Base-by-base conservation (phyloP, 2,113 vertebrate species). In the Trichechus manatus region DNA sequence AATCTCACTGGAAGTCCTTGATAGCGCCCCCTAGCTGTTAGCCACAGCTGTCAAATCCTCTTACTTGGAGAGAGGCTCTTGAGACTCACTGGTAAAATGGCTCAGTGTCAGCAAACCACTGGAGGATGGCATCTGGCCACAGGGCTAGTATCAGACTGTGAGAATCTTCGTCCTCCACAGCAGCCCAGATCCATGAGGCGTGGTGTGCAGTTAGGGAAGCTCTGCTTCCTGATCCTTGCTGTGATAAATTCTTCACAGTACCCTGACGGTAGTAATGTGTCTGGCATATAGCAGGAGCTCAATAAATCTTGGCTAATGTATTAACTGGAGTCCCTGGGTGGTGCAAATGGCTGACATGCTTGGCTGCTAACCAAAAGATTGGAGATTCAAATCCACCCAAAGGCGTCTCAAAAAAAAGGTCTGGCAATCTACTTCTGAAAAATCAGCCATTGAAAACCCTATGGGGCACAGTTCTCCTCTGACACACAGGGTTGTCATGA, bases 1-100 rank as follows among this genome's bases (percentile, higher is more conserved):
- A 81, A 36, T 93, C 64, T 87, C 78, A 92, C 91, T 33, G 36
- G 50, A 94, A 74, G 20, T 90, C 91, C 56, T 86, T 75, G 33
- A 64, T 25, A 64, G 39, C 31, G 8, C n/a, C 72, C 36, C 0
- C 22, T 85, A 79, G 70, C 27, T 17, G n/a, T 66, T 47, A 93
- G 47, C 47, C 47, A 9, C 47, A 47, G 47, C 47, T 47, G 47
- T 5, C 47, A 47, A 47, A 47, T 47, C 47, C 47, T 47, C 50
- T 75, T 75, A 31, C 63, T 94, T 42, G 23, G 56, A 77, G 78
- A 29, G 2, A 29, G 75, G 7, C 70, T 91, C 47, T 89, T 64
- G 36, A 87, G 33, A 77, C 47, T 87, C 56, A 50, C 42, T 64
- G 33, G 39, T 68, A 84, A 90, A 92, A 84, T 85, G 84, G 13